Percentiles rank a stretch among this genome's conserved stretches.
Evolutionary conservation across 1,140 invertebrate genomes (phyloP).

Genomic region (Cherax quadricarinatus): DNA sequence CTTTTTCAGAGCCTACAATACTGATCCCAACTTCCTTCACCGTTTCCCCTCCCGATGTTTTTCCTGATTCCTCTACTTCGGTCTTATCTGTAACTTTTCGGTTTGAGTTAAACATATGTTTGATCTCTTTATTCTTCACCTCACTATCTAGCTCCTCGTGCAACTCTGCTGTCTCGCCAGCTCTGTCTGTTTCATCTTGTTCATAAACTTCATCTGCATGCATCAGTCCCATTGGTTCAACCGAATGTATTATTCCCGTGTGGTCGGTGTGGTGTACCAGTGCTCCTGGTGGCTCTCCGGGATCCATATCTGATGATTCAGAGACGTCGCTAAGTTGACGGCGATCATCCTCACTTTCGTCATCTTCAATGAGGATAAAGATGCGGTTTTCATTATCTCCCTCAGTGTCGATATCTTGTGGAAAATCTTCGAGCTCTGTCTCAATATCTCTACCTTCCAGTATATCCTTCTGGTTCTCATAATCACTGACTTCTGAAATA

Average conservation of each 20-base stretch:
- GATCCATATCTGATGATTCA: constrained; percentile 14
- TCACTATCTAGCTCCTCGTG: neutral
- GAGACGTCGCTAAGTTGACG: constrained; percentile 19
- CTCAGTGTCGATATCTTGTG: constrained; percentile 6
- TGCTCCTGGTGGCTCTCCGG: neutral
- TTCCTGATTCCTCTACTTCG: neutral
- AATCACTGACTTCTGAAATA: neutral
- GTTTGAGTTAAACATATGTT: no score
- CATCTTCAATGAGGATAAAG: constrained; percentile 50
- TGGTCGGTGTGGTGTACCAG: neutral
- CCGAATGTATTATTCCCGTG: neutral
- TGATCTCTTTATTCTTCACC: neutral
- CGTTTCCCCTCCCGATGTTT: neutral
- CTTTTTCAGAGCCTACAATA: neutral
- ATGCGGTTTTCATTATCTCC: constrained; percentile 32
- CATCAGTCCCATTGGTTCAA: neutral
- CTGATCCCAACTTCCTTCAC: neutral
- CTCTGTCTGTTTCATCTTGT: neutral
- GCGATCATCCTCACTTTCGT: constrained; percentile 46
- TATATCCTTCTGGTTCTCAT: neutral
- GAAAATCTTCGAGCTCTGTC: constrained; percentile 17
- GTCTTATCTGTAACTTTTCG: neutral
- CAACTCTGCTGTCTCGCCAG: neutral
- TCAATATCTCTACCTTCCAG: constrained; percentile 32
- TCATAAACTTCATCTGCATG: neutral